Evolutionary conservation across 2,113 vertebrate genomes (phyloP).

Genomic region (Chionis minor): DNA sequence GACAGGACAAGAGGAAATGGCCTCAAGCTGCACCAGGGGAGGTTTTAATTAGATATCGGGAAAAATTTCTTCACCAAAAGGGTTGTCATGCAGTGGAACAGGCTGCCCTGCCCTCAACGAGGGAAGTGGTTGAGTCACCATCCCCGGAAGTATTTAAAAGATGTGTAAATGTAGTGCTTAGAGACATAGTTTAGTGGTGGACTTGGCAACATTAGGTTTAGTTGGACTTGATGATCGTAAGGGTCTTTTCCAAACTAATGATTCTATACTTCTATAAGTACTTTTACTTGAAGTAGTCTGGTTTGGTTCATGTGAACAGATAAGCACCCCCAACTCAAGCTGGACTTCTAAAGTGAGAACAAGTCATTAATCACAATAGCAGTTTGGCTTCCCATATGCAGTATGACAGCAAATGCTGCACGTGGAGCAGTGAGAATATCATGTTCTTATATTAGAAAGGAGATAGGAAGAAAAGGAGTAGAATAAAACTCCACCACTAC

Average conservation of each 20-base stretch:
- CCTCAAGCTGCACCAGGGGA: neutral
- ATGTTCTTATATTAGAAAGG: neutral
- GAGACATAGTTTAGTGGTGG: neutral
- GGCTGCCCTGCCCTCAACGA: neutral
- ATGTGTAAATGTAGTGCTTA: neutral
- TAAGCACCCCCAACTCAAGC: neutral
- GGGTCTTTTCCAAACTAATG: neutral
- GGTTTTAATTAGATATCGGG: neutral
- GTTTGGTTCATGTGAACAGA: neutral
- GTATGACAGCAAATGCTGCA: neutral
- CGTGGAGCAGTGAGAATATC: neutral
- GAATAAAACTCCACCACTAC: neutral
- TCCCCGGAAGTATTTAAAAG: neutral
- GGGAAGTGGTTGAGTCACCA: neutral
- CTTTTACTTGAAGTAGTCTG: neutral
- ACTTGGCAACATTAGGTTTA: neutral
- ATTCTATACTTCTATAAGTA: neutral
- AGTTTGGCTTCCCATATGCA: neutral
- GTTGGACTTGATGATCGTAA: neutral
- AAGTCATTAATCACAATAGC: neutral
- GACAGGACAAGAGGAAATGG: neutral
- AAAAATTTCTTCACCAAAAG: neutral
- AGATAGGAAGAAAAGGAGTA: neutral
- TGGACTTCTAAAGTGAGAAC: neutral
- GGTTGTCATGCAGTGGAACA: neutral